A percentile compares a stretch with the other conserved stretches of the same genome.
phyloP scores from a whole-genome alignment of 2,113 vertebrate species.

The Pyxicephalus adspersus region DNA sequence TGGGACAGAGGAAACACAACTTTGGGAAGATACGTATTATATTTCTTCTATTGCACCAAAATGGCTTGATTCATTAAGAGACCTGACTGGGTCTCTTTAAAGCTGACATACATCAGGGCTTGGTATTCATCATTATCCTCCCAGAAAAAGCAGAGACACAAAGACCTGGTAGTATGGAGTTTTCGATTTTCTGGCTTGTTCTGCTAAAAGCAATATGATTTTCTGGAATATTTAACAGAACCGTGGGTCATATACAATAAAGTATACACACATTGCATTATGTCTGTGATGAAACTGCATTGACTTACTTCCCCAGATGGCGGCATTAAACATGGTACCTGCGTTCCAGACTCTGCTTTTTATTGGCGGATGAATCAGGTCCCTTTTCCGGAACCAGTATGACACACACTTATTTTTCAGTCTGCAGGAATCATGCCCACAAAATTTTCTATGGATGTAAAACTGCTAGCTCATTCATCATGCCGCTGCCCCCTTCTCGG shows the following conservation, averaged over 20 bases:
- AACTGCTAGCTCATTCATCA: conserved; percentile 11
- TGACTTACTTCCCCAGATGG: conserved; percentile 50
- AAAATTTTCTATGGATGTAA: conserved; percentile 25
- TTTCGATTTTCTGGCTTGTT: background rate
- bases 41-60: too few relatives aligned
- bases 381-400: background rate
- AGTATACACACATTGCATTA: background rate
- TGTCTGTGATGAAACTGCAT: conserved; percentile 5
- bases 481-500: background rate
- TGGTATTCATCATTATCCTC: background rate
- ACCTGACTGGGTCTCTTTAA: background rate
- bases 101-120: background rate
- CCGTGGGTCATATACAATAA: background rate
- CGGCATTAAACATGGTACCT: conserved; percentile 37
- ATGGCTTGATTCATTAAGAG: too few relatives aligned
- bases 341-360: conserved; percentile 4
- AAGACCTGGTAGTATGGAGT: too few relatives aligned
- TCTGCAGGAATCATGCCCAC: conserved; percentile 6
- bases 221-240: background rate
- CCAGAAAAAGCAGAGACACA: background rate
- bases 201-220: background rate
- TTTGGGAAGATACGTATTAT: too few relatives aligned
- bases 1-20: too few relatives aligned
- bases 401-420: conserved; percentile 38
- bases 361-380: conserved; percentile 49